A percentile compares a stretch with the other conserved stretches of the same genome.
Evolutionary conservation across 2,888 invertebrate genomes (phyloP).

Genomic region (Tetranychus piercei): DNA sequence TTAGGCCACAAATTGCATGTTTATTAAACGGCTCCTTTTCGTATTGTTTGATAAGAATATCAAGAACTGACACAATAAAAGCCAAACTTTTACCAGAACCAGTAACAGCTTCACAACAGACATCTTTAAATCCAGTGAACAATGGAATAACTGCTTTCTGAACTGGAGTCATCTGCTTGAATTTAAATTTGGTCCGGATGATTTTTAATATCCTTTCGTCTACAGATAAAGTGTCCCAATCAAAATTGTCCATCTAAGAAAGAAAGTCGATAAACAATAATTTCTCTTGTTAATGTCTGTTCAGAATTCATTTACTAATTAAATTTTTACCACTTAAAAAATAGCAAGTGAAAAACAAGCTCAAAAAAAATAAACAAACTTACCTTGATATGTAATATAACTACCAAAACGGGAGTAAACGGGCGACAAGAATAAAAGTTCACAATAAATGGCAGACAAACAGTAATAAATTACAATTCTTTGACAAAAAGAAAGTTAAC

Average conservation of each 20-base stretch:
- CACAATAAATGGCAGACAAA: too few relatives aligned
- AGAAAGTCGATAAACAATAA: background rate
- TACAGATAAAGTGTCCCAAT: conserved; percentile 18
- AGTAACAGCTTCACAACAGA: conserved; percentile 92
- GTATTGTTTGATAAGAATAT: conserved; percentile 46
- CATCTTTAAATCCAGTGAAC: conserved; percentile 74
- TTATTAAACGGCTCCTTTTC: conserved; percentile 41
- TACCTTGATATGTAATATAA: too few relatives aligned
- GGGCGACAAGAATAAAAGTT: too few relatives aligned
- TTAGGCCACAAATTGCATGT: conserved; percentile 60
- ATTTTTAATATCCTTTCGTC: conserved; percentile 13
- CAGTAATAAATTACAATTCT: too few relatives aligned
- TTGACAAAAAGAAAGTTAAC: too few relatives aligned
- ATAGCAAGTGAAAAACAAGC: too few relatives aligned
- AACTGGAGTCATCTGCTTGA: conserved; percentile 43
- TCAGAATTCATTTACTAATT: too few relatives aligned
- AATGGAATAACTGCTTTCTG: conserved; percentile 69
- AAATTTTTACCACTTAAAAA: too few relatives aligned
- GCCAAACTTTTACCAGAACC: conserved; percentile 96
- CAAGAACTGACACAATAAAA: conserved; percentile 75
- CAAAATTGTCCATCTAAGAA: conserved; percentile 11
- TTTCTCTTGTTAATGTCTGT: too few relatives aligned
- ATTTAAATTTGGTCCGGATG: conserved; percentile 35
- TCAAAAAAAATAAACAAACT: too few relatives aligned
- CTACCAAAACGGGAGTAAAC: too few relatives aligned